Evolutionary conservation across 2,113 vertebrate species (phyloP), one percentile per base, ranked within the genome.

Genomic region (Corythornis cristatus): DNA sequence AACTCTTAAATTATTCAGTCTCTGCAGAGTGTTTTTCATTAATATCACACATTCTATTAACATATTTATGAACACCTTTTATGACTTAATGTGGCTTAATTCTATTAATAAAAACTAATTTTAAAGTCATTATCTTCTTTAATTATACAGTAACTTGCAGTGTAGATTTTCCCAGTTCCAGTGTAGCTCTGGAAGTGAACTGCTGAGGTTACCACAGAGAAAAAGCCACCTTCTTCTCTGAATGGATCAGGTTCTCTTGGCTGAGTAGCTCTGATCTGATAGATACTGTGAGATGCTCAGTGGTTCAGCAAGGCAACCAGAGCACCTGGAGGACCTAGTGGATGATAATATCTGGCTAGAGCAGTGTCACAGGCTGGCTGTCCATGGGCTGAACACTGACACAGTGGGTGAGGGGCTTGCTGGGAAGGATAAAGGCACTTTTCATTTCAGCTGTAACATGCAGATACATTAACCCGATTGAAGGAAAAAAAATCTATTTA

Each of bases 51-150:
- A 83, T 92, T 95, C 93, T 95, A 95, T 95, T 97, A 94, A 74
- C 95, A 95, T 96, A 97, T 94, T 97, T 97, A 95, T 97, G 93
- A 97, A 93, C 78, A 94, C 66, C 64, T 94, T 94, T 96, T 84
- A 89, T 96, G 84, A 97, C 54, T 90, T 96, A 94, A 93, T 95
- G 67, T 93, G 87, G 54, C 81, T 97, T 96, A 97, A 96, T 97
- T 96, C 94, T 95, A 96, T 97, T 97, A 97, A 97, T 95, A 97
- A 98, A 96, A 97, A 82, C 82, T 96, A 94, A 97, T 97, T 97
- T 96, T 74, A 93, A 96, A 97, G 86, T 96, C 83, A 94, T 97
- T 97, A 95, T 96, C 77, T 93, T 94, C 96, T 95, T 94, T 86
- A 96, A 96, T 97, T 96, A 96, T 60, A 66, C 40, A 76, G 67